Conservation (phyloP, 2,888 invertebrate genomes). For the Campaea margaritaria region DNA sequence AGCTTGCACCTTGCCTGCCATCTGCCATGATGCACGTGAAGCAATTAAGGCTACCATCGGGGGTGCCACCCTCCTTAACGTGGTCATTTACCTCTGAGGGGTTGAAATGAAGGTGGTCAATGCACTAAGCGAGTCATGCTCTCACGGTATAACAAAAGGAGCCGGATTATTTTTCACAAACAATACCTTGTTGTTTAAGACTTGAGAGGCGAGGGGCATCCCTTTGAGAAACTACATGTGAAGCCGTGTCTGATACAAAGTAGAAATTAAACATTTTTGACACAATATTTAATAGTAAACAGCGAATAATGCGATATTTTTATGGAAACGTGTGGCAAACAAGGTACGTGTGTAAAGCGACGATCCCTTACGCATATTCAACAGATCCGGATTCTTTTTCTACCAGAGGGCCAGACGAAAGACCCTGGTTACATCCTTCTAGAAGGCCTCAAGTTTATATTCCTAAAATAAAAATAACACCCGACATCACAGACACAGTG, state of each 20-base stretch:
- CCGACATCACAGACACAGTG: too few relatives aligned
- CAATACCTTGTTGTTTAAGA: constrained; percentile 26
- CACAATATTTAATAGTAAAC: too few relatives aligned
- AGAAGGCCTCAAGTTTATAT: too few relatives aligned
- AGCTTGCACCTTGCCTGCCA: constrained; percentile 81
- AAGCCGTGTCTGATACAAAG: background rate
- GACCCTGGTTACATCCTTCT: too few relatives aligned
- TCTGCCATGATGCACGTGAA: constrained; percentile 81
- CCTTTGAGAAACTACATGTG: constrained; percentile 11
- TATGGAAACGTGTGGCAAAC: too few relatives aligned
- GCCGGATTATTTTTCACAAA: constrained; percentile 28
- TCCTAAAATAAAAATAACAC: too few relatives aligned
- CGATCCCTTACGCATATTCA: too few relatives aligned
- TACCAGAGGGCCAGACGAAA: too few relatives aligned
- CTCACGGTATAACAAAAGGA: constrained; percentile 56
- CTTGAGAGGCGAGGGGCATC: constrained; percentile 27
- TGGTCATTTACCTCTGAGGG: constrained; percentile 81
- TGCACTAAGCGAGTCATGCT: constrained; percentile 57
- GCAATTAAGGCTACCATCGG: constrained; percentile 76
- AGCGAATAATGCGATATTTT: too few relatives aligned
- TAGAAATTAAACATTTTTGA: too few relatives aligned
- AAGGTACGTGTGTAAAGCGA: too few relatives aligned
- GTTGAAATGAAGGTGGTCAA: constrained; percentile 70
- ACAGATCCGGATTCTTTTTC: too few relatives aligned
- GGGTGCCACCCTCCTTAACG: constrained; percentile 78